These are phyloP conservation scores for Ctenodactylus gundi DNA, from an alignment of 2,113 vertebrate genomes.

Conservation along the genomic window DNA sequence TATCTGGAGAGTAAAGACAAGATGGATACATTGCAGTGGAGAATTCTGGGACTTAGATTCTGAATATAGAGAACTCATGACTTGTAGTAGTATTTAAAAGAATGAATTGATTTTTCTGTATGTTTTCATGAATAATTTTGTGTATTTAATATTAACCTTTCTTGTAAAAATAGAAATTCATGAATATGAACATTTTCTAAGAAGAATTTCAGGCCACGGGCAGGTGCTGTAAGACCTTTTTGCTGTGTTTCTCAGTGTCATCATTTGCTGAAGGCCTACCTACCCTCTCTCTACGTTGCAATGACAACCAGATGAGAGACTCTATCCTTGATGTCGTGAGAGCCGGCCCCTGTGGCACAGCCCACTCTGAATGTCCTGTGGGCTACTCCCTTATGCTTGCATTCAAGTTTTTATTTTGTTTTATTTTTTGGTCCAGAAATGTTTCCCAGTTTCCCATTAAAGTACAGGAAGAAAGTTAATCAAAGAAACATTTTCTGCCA, in stretches of 20 bases:
- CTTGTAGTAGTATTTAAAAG: background rate
- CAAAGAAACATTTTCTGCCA: slow-evolving; percentile 38
- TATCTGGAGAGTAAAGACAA: background rate
- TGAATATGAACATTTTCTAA: slow-evolving; percentile 34
- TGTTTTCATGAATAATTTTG: slow-evolving; percentile 3
- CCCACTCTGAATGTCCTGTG: background rate
- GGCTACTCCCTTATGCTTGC: background rate
- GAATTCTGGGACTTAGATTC: background rate
- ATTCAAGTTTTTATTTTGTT: background rate
- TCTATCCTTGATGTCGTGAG: background rate
- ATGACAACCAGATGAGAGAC: background rate
- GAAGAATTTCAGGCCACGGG: background rate
- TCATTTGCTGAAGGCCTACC: background rate
- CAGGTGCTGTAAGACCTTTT: background rate
- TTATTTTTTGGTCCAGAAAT: background rate
- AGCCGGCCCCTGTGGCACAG: background rate
- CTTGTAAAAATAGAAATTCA: background rate
- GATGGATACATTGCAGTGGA: background rate
- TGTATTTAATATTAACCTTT: slow-evolving; percentile 11
- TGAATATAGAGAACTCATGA: background rate
- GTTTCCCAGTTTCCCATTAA: background rate
- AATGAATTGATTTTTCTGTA: slow-evolving; percentile 29
- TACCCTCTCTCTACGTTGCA: background rate
- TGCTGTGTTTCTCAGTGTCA: background rate
- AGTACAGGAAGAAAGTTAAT: slow-evolving; percentile 27